These are phyloP conservation scores for Neofelis nebulosa DNA, from an alignment of 2,113 vertebrate genomes.

Conservation along the genomic window DNA sequence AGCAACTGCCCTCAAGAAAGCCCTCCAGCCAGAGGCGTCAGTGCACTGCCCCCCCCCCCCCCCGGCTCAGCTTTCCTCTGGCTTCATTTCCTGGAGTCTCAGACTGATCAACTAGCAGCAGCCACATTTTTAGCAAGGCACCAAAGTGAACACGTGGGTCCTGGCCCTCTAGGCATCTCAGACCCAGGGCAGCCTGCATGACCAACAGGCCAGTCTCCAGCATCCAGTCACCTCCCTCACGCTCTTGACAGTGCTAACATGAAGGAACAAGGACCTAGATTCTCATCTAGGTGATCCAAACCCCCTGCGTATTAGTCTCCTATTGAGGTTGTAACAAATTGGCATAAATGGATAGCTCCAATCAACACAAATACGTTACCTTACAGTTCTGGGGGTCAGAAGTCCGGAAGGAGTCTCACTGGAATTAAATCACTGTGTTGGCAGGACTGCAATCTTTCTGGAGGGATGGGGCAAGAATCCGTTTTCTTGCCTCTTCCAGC, in stretches of 20 bases:
- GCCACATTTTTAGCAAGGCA: neutral
- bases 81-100: neutral
- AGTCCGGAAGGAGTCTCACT: neutral
- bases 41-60: neutral
- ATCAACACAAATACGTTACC: neutral
- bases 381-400: neutral
- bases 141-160: neutral
- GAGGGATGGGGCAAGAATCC: neutral
- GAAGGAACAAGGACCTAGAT: neutral
- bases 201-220: neutral
- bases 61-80: neutral
- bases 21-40: neutral
- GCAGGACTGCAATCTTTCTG: neutral
- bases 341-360: neutral
- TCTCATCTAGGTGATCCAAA: neutral
- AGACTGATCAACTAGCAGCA: neutral
- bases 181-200: fast-evolving
- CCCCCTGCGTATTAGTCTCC: neutral
- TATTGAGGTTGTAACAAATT: neutral
- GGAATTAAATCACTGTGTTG: neutral
- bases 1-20: neutral
- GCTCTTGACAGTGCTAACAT: neutral
- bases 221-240: neutral
- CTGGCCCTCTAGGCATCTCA: neutral
- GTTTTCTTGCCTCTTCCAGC: neutral